phyloP scores from a whole-genome alignment of 2,797 vertebrate species.

The Hyperoplus immaculatus region DNA sequence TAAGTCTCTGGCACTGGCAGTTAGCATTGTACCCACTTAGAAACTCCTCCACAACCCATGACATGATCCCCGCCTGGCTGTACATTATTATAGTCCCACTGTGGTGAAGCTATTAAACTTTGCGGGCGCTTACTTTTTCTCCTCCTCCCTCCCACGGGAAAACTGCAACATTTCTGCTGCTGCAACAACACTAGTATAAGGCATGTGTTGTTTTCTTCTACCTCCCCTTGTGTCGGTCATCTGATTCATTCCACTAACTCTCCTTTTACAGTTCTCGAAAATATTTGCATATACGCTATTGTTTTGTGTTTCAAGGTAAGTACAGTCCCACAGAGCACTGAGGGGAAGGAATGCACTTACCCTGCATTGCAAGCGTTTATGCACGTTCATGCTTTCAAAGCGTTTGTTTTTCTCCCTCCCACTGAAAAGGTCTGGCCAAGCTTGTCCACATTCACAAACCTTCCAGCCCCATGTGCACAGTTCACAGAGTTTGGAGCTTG shows the following conservation, averaged over 20 bases:
- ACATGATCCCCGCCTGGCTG: constrained; percentile 38
- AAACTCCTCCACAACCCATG: constrained; percentile 20
- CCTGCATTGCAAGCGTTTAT: constrained; percentile 20
- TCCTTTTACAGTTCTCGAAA: constrained; percentile 10
- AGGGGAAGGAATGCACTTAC: constrained; percentile 19
- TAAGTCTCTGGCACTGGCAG: constrained; percentile 30
- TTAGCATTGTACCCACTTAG: constrained; percentile 19
- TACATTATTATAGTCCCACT: constrained; percentile 38
- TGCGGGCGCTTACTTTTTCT: constrained; percentile 45
- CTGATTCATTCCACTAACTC: constrained; percentile 47
- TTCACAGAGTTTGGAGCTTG: constrained; percentile 45
- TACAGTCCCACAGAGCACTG: not conserved
- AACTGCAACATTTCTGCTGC: constrained; percentile 61
- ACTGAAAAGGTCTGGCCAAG: constrained; percentile 43
- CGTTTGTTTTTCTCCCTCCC: constrained; percentile 14
- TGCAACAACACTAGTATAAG: constrained; percentile 34
- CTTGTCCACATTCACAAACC: constrained; percentile 40
- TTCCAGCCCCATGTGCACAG: constrained; percentile 31
- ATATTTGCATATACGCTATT: not conserved
- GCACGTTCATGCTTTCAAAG: constrained; percentile 27
- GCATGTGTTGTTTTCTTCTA: constrained; percentile 37
- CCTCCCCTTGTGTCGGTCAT: constrained; percentile 33
- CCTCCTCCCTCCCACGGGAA: constrained; percentile 53
- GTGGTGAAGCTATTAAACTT: constrained; percentile 66
- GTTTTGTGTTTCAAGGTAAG: constrained; percentile 2